phyloP scores from a whole-genome alignment of 2,797 vertebrate genomes.

The Anomalospiza imberbis region DNA sequence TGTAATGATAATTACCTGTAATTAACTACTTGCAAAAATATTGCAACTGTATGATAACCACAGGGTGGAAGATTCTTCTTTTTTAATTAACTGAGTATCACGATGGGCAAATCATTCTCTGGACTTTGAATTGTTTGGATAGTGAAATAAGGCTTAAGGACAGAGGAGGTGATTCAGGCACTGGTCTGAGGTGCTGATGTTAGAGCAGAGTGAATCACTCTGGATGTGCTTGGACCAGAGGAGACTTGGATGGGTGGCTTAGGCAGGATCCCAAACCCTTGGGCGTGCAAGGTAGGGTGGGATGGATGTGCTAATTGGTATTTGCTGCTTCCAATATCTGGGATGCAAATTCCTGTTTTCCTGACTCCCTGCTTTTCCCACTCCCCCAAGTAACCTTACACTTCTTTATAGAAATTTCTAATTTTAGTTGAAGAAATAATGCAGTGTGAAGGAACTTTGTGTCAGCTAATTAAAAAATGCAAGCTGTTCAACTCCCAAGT shows the following conservation, averaged over 20 bases:
- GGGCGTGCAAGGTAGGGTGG: not conserved
- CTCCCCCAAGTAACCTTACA: not conserved
- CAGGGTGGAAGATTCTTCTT: not conserved
- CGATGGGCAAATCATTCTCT: not conserved
- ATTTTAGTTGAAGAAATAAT: not conserved
- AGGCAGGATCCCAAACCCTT: not conserved
- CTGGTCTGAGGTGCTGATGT: not conserved
- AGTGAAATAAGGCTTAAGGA: not conserved
- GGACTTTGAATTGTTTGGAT: not conserved
- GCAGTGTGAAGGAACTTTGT: not conserved
- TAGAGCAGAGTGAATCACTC: not conserved
- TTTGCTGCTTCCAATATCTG: not conserved
- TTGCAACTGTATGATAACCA: not conserved
- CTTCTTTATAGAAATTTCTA: not conserved
- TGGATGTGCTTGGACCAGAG: not conserved
- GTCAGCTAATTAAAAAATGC: not conserved
- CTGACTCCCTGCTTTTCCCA: not conserved
- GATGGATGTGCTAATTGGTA: not conserved
- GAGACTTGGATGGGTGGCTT: not conserved
- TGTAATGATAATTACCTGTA: not conserved
- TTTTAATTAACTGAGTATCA: not conserved
- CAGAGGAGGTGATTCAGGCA: not conserved
- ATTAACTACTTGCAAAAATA: not conserved
- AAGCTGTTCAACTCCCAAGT: not conserved
- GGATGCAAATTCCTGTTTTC: not conserved